Conservation (phyloP, 2,797 vertebrate genomes). For the Ctenopoma kingsleyae region DNA sequence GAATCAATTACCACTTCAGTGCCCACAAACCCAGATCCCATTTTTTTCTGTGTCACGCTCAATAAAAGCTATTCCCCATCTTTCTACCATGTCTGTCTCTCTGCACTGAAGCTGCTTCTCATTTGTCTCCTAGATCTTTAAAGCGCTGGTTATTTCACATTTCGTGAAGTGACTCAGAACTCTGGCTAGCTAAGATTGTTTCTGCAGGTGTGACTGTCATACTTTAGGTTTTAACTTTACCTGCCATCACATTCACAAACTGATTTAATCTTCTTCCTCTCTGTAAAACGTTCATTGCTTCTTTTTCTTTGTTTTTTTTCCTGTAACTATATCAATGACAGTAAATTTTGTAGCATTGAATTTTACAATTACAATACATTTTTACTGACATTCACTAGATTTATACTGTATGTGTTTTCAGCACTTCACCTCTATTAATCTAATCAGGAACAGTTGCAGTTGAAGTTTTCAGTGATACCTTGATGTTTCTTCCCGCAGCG, state of each 20-base stretch:
- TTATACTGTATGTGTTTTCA: neutral
- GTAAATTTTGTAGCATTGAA: conserved; percentile 8
- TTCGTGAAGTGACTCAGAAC: conserved; percentile 41
- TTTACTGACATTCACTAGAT: neutral
- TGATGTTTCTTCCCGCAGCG: neutral
- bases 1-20: conserved; percentile 82
- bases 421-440: neutral
- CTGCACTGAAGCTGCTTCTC: conserved; percentile 55
- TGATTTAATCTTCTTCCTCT: neutral
- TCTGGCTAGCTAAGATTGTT: conserved; percentile 20
- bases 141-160: conserved; percentile 49
- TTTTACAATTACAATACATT: neutral
- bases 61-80: conserved; percentile 79
- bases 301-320: neutral
- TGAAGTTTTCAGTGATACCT: conserved; percentile 2
- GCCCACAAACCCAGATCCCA: conserved; percentile 74
- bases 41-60: conserved; percentile 83
- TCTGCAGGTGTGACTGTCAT: neutral
- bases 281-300: neutral
- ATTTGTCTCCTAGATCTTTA: conserved; percentile 65
- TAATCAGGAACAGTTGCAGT: neutral
- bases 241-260: neutral
- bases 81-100: conserved; percentile 57
- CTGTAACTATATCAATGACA: neutral
- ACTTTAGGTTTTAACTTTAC: conserved; percentile 29